These are phyloP conservation scores for Drosophila pseudoobscura DNA, from an alignment of 1,140 invertebrate genomes.

Conservation along the genomic window DNA sequence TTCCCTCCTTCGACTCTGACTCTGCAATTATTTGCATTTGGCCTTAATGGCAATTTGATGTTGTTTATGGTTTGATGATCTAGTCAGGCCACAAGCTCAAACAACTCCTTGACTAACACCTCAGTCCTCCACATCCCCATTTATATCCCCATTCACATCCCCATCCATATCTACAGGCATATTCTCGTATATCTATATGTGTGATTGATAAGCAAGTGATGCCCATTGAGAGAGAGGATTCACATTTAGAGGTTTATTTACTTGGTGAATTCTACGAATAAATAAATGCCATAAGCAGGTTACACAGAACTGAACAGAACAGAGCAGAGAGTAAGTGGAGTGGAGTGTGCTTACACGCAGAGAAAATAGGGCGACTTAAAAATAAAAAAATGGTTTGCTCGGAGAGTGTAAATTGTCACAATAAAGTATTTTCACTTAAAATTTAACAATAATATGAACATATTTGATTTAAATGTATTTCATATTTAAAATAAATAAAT, in stretches of 20 bases:
- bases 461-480: too few relatives aligned
- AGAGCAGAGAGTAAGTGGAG: constrained; percentile 14
- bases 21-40: constrained; percentile 79
- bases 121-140: not conserved
- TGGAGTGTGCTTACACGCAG: constrained; percentile 17
- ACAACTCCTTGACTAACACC: constrained; percentile 24
- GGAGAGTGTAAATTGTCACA: too few relatives aligned
- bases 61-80: constrained; percentile 77
- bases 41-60: constrained; percentile 80
- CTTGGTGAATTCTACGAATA: constrained; percentile 37
- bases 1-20: constrained; percentile 39
- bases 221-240: constrained; percentile 51
- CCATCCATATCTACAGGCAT: constrained; percentile 11
- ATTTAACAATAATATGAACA: too few relatives aligned
- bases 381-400: too few relatives aligned
- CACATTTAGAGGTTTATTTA: constrained; percentile 46
- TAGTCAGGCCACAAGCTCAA: constrained; percentile 52
- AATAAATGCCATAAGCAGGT: constrained; percentile 32
- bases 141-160: not conserved
- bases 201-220: constrained; percentile 70
- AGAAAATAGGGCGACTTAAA: not conserved
- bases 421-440: too few relatives aligned
- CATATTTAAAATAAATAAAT: too few relatives aligned
- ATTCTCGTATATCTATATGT: constrained; percentile 23
- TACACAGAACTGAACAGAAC: constrained; percentile 22